A percentile compares a stretch with the other conserved stretches of the same genome.
phyloP scores from a whole-genome alignment of 2,113 vertebrate genomes.

The Lagenorhynchus albirostris region DNA sequence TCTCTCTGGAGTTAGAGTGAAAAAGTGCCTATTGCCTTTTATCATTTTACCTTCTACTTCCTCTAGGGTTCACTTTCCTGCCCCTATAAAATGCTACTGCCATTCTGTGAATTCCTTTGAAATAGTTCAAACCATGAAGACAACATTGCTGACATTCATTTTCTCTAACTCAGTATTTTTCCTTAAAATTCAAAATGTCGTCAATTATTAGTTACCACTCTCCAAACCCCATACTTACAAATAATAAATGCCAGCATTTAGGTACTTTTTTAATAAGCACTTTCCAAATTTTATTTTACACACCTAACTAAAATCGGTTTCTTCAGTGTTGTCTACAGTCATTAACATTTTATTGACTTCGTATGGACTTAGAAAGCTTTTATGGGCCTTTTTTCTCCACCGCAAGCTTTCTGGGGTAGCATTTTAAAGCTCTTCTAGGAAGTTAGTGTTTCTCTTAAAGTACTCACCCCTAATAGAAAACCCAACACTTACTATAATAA shows the following conservation, averaged over 20 bases:
- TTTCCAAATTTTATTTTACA: neutral
- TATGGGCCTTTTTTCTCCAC: neutral
- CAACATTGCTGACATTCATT: neutral
- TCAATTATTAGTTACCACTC: neutral
- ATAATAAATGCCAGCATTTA: neutral
- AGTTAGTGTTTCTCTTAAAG: neutral
- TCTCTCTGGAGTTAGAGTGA: neutral
- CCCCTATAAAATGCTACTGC: neutral
- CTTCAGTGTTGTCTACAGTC: neutral
- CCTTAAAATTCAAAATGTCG: neutral
- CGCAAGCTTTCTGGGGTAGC: neutral
- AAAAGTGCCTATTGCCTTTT: neutral
- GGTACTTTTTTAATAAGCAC: neutral
- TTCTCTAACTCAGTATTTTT: neutral
- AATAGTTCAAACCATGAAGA: neutral
- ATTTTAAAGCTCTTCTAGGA: neutral
- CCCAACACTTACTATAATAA: neutral
- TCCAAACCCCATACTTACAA: neutral
- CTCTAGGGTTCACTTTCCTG: neutral
- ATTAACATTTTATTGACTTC: neutral
- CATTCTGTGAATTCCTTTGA: neutral
- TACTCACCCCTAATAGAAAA: neutral
- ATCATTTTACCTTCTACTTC: neutral
- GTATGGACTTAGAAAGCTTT: neutral
- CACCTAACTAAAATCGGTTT: neutral